phyloP scores from a whole-genome alignment of 2,888 invertebrate species.

The Bombyx huttoni region DNA sequence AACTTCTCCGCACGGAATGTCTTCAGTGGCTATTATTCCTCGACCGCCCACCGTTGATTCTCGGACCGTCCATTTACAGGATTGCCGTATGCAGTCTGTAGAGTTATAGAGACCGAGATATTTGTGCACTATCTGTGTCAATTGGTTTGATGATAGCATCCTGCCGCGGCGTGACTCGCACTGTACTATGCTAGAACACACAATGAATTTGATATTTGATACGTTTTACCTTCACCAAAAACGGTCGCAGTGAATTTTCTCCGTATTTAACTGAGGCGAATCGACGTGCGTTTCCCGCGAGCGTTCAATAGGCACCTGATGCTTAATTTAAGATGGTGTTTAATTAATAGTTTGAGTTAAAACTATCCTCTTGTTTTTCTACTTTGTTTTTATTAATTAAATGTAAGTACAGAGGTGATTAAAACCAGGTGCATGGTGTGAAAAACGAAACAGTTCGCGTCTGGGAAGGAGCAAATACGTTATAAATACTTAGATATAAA shows the following conservation, averaged over 20 bases:
- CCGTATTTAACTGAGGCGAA: conserved; percentile 42
- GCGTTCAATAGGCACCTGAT: conserved; percentile 36
- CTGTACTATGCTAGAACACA: conserved; percentile 59
- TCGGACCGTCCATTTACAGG: conserved; percentile 72
- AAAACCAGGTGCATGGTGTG: conserved; percentile 17
- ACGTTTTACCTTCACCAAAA: conserved; percentile 43
- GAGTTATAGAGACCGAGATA: conserved; percentile 47
- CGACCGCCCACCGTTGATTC: conserved; percentile 77
- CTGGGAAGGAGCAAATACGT: conserved; percentile 24
- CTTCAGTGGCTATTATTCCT: conserved; percentile 78
- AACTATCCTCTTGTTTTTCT: conserved; percentile 11
- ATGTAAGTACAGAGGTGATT: conserved; percentile 5
- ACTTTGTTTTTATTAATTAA: not conserved
- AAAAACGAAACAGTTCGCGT: conserved; percentile 45
- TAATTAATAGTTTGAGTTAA: conserved; percentile 5
- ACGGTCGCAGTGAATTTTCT: conserved; percentile 34
- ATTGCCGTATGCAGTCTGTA: conserved; percentile 28
- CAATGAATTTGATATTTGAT: conserved; percentile 53
- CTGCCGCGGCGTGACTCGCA: conserved; percentile 52
- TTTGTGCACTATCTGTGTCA: conserved; percentile 55
- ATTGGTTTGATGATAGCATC: conserved; percentile 68
- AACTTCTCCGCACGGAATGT: conserved; percentile 77
- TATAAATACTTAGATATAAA: conserved; percentile 33
- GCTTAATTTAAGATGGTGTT: conserved; percentile 14
- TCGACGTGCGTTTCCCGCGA: conserved; percentile 37